phyloP scores from a whole-genome alignment of 2,113 vertebrate genomes.

The Atrichornis clamosus region DNA sequence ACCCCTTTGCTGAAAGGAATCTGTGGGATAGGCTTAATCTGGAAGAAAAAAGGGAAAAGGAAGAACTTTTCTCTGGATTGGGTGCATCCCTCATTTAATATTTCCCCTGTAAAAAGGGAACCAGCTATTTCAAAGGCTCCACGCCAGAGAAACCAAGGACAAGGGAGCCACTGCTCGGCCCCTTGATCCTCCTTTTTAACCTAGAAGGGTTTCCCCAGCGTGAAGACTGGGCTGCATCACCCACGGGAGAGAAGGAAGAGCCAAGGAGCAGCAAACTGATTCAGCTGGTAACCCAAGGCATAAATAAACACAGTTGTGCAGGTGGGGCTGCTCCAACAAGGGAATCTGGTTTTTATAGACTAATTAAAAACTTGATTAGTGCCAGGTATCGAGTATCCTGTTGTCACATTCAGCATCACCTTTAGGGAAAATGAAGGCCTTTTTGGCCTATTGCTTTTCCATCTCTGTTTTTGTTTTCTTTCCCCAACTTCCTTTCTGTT shows the following conservation, averaged over 20 bases:
- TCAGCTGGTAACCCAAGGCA: neutral
- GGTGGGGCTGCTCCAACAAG: neutral
- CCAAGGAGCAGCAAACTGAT: neutral
- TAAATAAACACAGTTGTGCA: neutral
- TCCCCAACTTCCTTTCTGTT: neutral
- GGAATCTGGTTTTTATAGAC: neutral
- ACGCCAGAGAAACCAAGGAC: neutral
- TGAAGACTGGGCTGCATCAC: neutral
- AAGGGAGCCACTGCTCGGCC: neutral
- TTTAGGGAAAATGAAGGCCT: neutral
- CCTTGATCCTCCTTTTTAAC: neutral
- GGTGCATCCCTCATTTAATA: neutral
- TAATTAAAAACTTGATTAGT: neutral
- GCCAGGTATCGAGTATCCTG: neutral
- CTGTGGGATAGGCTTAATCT: neutral
- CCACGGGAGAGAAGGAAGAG: neutral
- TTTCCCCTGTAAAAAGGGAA: neutral
- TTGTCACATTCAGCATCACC: neutral
- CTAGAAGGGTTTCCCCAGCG: neutral
- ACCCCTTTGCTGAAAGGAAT: neutral
- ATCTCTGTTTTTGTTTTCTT: neutral
- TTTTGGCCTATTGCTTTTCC: neutral
- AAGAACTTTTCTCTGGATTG: neutral
- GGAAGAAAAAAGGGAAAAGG: neutral
- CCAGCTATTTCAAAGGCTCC: neutral